A percentile compares a stretch with the other conserved stretches of the same genome.
Conservation (phyloP, 2,113 vertebrate species). For the Caracal caracal region DNA sequence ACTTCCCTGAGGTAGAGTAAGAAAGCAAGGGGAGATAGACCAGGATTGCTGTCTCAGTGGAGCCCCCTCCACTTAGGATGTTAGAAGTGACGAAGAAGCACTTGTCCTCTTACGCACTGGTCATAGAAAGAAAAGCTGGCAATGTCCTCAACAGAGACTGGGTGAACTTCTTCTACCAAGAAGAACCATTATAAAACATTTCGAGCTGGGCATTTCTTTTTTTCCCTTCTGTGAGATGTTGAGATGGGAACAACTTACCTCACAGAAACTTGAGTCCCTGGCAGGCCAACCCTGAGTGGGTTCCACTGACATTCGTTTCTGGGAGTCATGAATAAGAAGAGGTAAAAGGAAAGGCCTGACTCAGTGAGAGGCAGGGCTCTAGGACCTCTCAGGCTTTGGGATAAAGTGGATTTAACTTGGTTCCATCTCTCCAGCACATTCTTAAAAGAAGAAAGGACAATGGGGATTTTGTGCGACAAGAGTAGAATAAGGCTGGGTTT, state of each 20-base stretch:
- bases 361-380: not conserved
- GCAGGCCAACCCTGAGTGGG: not conserved
- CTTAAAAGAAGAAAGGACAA: conserved; percentile 61
- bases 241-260: conserved; percentile 6
- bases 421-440: conserved; percentile 32
- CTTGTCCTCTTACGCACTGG: not conserved
- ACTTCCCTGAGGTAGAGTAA: not conserved
- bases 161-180: not conserved
- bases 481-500: conserved; percentile 51
- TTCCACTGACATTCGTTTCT: not conserved
- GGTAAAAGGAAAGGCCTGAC: not conserved
- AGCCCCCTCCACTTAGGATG: not conserved
- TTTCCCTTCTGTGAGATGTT: not conserved
- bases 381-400: not conserved
- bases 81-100: not conserved
- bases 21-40: not conserved
- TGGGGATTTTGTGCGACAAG: conserved; percentile 59
- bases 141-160: not conserved
- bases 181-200: not conserved
- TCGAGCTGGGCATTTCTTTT: not conserved
- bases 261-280: conserved; percentile 21
- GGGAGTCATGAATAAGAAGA: conserved; percentile 10
- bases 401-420: conserved; percentile 39
- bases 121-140: not conserved
- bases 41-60: not conserved